Base-by-base conservation (phyloP, 1,140 invertebrate species). In the Lepidostoma basale region DNA sequence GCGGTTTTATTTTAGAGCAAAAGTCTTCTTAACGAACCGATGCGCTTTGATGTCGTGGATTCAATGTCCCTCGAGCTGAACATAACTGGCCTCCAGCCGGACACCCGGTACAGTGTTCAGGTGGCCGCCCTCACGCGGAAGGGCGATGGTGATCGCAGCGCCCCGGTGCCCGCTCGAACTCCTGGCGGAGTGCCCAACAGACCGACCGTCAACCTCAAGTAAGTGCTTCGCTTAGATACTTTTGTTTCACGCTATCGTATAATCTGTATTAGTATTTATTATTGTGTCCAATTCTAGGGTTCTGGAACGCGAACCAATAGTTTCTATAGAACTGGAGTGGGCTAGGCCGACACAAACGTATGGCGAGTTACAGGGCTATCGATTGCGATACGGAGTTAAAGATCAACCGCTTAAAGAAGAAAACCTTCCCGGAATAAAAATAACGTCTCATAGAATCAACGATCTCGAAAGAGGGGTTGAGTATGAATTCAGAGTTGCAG, bases 401-500 rank as follows among this genome's bases (percentile, higher is more conserved):
- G 94, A 93, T 81, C 89, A 90, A 73, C 81, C 86, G 6, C 76
- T 91, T 2, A 89, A 89, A 67, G 93, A 95, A 78, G 87, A 91
- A 73, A 84, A 84, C 73, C 79, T 86, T 36, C 74, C 80, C 10
- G 86, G 85, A 60, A 84, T 82, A 1, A 86, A 87, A 75, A 81
- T 85, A 58, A 86, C 78, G 20, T 86, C 84, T 14, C 85, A 88
- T 70, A 84, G 84, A 68, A 87, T 89, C 54, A 87, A 84, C 66
- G 87, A 89, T 75, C 78, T 89, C 81, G 95, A 97, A 79, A 88
- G 93, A 70, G 97, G 97, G 0, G 91, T 96, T 0, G 91, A 94
- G 68, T 98, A 98, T 79, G 96, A 98, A 79, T 98, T 98, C 76
- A 86, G 95, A 69, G 89, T 99, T 1, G 90, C 95, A 0, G 97